Evolutionary conservation across 2,888 invertebrate genomes (phyloP).

Genomic region (Erpobdella octoculata): DNA sequence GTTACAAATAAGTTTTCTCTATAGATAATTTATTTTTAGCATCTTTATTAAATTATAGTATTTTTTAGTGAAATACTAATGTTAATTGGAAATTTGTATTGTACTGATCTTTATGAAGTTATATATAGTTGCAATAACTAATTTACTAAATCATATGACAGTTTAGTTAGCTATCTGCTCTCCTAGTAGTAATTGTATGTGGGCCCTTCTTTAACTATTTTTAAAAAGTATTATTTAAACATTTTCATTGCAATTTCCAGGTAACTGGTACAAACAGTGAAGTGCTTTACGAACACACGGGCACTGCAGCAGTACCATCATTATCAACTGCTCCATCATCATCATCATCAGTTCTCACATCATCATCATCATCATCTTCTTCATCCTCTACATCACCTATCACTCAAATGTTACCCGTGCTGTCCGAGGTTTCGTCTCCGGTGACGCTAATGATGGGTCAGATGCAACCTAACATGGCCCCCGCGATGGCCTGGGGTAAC

Average conservation of each 20-base stretch:
- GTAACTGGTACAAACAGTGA: constrained; percentile 20
- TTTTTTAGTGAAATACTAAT: too few species aligned
- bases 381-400: background rate
- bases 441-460: background rate
- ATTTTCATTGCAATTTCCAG: background rate
- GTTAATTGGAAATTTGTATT: too few species aligned
- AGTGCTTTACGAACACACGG: constrained; percentile 23
- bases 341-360: background rate
- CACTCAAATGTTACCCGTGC: background rate
- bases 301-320: background rate
- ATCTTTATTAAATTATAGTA: too few species aligned
- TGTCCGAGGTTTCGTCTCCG: background rate
- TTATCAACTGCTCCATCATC: background rate
- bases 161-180: too few species aligned
- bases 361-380: background rate
- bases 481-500: background rate
- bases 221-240: too few species aligned
- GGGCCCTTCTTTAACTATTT: too few species aligned
- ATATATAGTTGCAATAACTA: too few species aligned
- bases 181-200: too few species aligned
- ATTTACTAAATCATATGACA: too few species aligned
- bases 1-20: too few species aligned
- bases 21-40: too few species aligned
- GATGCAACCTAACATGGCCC: background rate
- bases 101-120: too few species aligned